phyloP scores from a whole-genome alignment of 2,888 invertebrate genomes.

The Phaonia tiefii region DNA sequence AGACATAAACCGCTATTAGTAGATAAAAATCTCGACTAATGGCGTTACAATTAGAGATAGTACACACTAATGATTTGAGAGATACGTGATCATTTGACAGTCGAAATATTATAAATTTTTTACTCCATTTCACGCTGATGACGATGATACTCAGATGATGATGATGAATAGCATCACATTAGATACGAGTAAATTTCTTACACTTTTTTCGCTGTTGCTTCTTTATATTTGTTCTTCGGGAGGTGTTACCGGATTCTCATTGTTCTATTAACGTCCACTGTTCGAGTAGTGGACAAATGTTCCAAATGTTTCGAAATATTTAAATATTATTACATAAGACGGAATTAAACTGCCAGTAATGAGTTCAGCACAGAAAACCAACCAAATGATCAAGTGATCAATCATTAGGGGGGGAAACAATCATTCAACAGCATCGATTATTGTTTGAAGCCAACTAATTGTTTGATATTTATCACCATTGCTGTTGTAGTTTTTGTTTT shows the following conservation, averaged over 20 bases:
- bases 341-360: conserved; percentile 46
- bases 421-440: conserved; percentile 4
- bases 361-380: background rate
- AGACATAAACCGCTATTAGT: too few species aligned
- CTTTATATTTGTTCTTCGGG: background rate
- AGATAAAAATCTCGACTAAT: too few species aligned
- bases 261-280: background rate
- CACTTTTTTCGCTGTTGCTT: background rate
- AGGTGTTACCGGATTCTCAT: background rate
- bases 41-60: too few species aligned
- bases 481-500: background rate
- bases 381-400: conserved; percentile 14
- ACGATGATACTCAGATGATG: too few species aligned
- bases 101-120: too few species aligned
- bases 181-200: too few species aligned
- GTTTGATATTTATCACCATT: background rate
- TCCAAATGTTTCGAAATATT: conserved; percentile 51
- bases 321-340: conserved; percentile 59
- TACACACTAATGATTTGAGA: too few species aligned
- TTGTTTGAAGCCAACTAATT: conserved; percentile 4
- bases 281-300: background rate
- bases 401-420: too few species aligned
- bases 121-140: too few species aligned
- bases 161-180: too few species aligned
- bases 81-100: too few species aligned